Percentiles rank a stretch among this genome's conserved stretches.
Evolutionary conservation across 2,888 invertebrate genomes (phyloP).

Genomic region (Campoletis raptor): DNA sequence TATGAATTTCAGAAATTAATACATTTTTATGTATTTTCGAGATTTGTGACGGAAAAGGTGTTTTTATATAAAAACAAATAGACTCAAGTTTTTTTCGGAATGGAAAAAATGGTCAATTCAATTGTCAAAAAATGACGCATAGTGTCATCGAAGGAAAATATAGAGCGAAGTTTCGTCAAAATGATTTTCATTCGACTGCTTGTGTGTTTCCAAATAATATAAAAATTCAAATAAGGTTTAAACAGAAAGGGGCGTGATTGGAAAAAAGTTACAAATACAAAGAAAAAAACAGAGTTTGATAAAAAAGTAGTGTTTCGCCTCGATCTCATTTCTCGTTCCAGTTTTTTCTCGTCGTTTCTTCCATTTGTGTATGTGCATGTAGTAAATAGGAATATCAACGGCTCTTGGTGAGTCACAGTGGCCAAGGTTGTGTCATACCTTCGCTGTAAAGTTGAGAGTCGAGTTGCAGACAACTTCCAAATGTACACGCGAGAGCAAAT

Average conservation of each 20-base stretch:
- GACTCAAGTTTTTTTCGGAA: background rate
- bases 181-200: too few species aligned
- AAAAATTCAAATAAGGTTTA: background rate
- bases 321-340: slow-evolving; percentile 73
- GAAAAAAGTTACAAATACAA: background rate
- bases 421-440: slow-evolving; percentile 65
- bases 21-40: background rate
- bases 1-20: background rate
- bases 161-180: background rate
- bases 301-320: slow-evolving; percentile 58
- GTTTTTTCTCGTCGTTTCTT: slow-evolving; percentile 70
- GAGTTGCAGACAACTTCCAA: slow-evolving; percentile 56
- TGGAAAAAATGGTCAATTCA: too few species aligned
- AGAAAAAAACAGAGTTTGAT: background rate
- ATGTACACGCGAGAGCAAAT: slow-evolving; percentile 5
- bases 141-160: too few species aligned
- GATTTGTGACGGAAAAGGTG: too few species aligned
- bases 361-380: slow-evolving; percentile 34
- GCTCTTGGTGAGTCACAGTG: slow-evolving; percentile 73
- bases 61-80: too few species aligned
- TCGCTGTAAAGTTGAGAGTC: slow-evolving; percentile 32
- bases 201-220: background rate
- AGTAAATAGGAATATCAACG: slow-evolving; percentile 34
- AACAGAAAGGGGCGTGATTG: background rate
- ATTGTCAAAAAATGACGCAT: too few species aligned